Conservation (phyloP, 2,113 vertebrate genomes). For the Salvelinus sp. region DNA sequence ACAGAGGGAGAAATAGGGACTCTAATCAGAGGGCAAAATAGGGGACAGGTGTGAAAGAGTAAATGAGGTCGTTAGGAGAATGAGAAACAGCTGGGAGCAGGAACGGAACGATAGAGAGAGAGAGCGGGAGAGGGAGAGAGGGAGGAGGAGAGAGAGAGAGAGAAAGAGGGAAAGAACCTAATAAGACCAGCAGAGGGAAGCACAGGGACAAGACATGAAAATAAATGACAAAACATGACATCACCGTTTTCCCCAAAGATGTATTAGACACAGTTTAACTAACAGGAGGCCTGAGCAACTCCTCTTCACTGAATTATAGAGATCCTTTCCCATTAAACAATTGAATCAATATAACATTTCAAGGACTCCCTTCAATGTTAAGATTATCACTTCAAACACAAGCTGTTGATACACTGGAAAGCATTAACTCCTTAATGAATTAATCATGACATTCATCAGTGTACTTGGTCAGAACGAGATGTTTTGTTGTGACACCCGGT, state of each 20-base stretch:
- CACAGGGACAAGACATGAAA: too few species aligned
- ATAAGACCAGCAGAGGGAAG: too few species aligned
- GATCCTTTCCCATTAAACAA: conserved; percentile 73
- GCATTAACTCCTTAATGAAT: conserved; percentile 61
- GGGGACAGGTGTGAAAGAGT: too few species aligned
- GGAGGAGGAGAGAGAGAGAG: too few species aligned
- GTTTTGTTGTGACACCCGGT: not conserved
- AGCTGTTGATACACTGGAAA: conserved; percentile 72
- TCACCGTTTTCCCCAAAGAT: conserved; percentile 34
- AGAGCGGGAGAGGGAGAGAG: too few species aligned
- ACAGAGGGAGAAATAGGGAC: too few species aligned
- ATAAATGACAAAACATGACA: too few species aligned
- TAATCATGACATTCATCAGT: conserved; percentile 52
- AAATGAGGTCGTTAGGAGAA: too few species aligned
- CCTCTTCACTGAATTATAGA: conserved; percentile 70
- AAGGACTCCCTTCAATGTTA: conserved; percentile 74
- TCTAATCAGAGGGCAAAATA: too few species aligned
- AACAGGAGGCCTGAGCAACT: conserved; percentile 63
- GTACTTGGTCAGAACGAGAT: conserved; percentile 56
- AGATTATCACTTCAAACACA: conserved; percentile 78
- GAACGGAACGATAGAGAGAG: too few species aligned
- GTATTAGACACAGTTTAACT: conserved; percentile 68
- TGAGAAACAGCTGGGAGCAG: too few species aligned
- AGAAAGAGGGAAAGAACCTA: too few species aligned
- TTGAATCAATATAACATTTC: conserved; percentile 70